Evolutionary conservation across 1,140 invertebrate species (phyloP), one percentile per base, ranked within the genome.

Genomic region (Drosophila tsacasi): DNA sequence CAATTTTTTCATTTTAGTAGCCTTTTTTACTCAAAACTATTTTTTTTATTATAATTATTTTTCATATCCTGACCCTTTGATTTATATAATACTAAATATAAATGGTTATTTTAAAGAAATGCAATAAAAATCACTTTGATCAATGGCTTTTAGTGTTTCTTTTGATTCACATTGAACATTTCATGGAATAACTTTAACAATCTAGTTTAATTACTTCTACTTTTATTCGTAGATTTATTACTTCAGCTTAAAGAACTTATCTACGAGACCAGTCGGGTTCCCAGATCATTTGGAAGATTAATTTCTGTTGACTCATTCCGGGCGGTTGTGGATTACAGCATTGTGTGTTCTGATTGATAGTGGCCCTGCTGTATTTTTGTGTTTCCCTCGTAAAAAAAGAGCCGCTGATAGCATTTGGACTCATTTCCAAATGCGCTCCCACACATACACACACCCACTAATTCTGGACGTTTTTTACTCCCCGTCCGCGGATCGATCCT

Each of bases 401-500:
- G 4, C n/a, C n/a, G 10, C 17, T 19, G 59, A 67, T 67, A 46
- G 21, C 57, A 39, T 37, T 66, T 25, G n/a, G 27, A 52, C 17
- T 37, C 17, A 6, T 68, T 68, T 40, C 19, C 15, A 32, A 39
- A 12, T 4, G 19, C 15, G 19, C 55, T 13, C 46, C 1, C 46
- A 47, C 49, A n/a, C 17, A 47, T 27, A n/a, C 17, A 19, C 52
- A 37, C 44, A 17, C 63, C 62, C 62, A 25, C 62, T 19, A 68
- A 25, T 25, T 50, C 21, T 50, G 17, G 1, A 8, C 17, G 23
- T 25, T 67, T 39, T 40, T 37, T 30, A 47, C 37, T 13, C 21
- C n/a, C 19, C 44, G 13, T n/a, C 65, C 65, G 27, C 13, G 52
- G 42, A 73, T 72, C 69, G 46, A 42, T 73, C 54, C 69, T 63